Evolutionary conservation across 1,140 invertebrate species (phyloP).

Genomic region (Lordiphosa collinella): DNA sequence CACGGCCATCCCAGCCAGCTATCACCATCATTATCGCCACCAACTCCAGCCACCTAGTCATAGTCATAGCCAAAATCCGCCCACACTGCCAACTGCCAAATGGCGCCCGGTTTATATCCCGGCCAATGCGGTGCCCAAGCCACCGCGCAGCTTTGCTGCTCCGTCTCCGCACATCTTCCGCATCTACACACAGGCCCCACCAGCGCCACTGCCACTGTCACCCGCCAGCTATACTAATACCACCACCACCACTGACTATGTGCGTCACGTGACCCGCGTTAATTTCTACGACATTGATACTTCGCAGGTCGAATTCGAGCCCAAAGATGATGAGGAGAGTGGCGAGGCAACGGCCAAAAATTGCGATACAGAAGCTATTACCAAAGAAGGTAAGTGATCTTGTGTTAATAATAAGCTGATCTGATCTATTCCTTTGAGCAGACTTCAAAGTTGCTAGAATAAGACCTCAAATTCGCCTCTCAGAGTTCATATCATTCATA

Average conservation of each 20-base stretch:
- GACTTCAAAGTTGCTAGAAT: too few species aligned
- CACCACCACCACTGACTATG: slow-evolving; percentile 61
- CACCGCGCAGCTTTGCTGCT: slow-evolving; percentile 44
- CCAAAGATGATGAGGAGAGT: slow-evolving; percentile 73
- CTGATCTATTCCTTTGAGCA: too few species aligned
- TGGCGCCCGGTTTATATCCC: slow-evolving; percentile 3
- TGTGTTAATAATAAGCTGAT: too few species aligned
- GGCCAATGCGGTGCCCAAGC: slow-evolving; percentile 63
- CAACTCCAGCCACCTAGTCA: neutral
- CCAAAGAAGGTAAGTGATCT: slow-evolving; percentile 80
- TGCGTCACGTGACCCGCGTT: slow-evolving; percentile 79
- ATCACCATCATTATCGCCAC: slow-evolving; percentile 14
- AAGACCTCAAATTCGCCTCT: too few species aligned
- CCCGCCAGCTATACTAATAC: slow-evolving; percentile 40
- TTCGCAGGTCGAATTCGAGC: slow-evolving; percentile 79
- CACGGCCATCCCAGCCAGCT: slow-evolving; percentile 61
- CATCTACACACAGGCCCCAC: slow-evolving; percentile 29
- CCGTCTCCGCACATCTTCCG: slow-evolving; percentile 26
- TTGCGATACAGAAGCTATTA: slow-evolving; percentile 79
- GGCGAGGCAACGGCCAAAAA: slow-evolving; percentile 50
- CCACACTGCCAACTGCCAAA: slow-evolving; percentile 6
- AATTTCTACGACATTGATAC: slow-evolving; percentile 80
- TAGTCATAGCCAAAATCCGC: too few species aligned
- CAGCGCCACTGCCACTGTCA: slow-evolving; percentile 21
- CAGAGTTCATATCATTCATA: too few species aligned